Evolutionary conservation across 2,888 invertebrate species (phyloP).

Genomic region (Heliconius hortense): DNA sequence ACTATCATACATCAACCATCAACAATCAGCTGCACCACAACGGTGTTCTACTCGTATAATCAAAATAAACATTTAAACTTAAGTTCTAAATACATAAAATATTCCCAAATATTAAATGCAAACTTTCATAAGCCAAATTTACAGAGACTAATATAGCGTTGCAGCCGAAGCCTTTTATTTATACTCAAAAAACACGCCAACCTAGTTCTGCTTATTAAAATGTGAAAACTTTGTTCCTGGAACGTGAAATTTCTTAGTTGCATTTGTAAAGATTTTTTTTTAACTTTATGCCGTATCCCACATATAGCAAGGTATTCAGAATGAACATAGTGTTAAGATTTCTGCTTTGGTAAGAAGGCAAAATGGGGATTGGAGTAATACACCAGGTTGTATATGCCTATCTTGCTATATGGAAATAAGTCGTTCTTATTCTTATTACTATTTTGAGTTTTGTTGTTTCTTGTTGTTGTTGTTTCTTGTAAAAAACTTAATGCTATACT

Average conservation of each 20-base stretch:
- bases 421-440: neutral
- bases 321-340: no score
- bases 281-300: neutral
- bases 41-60: no score
- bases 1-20: no score
- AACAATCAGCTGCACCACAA: no score
- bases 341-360: no score
- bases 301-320: no score
- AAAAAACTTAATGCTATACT: neutral
- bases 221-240: slow-evolving; percentile 13
- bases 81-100: neutral
- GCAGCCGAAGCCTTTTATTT: slow-evolving; percentile 6
- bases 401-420: no score
- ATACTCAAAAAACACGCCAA: slow-evolving; percentile 11
- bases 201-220: slow-evolving; percentile 8
- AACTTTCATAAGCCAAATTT: slow-evolving; percentile 12
- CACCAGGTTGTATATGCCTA: no score
- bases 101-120: slow-evolving; percentile 5
- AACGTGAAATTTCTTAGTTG: neutral
- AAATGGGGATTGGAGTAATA: no score
- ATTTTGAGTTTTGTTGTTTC: no score
- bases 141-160: slow-evolving; percentile 18
- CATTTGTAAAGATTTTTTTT: neutral
- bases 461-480: no score
- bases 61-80: no score